Conservation (phyloP, 2,797 vertebrate species). For the Molossus alvarezi region DNA sequence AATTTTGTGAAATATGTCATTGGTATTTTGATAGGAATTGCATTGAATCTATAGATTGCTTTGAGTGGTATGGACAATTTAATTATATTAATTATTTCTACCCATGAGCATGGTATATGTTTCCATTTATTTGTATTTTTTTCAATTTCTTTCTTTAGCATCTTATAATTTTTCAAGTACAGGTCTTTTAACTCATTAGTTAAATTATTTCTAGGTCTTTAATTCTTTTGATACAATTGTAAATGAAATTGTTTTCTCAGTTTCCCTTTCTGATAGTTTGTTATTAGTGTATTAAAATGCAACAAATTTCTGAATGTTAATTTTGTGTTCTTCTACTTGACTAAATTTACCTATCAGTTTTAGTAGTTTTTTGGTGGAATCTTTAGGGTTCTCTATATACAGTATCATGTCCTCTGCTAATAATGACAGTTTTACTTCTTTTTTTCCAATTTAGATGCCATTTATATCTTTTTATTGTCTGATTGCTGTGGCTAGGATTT, state of each 20-base stretch:
- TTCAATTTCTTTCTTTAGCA: neutral
- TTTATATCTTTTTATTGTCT: neutral
- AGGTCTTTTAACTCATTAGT: neutral
- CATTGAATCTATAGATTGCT: neutral
- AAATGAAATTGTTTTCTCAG: neutral
- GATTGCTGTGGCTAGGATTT: neutral
- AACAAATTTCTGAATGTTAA: neutral
- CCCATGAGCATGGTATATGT: neutral
- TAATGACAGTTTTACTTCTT: neutral
- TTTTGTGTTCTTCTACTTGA: neutral
- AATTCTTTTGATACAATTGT: neutral
- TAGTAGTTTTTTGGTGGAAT: neutral
- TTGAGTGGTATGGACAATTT: neutral
- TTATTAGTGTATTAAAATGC: neutral
- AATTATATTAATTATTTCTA: neutral
- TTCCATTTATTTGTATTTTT: neutral
- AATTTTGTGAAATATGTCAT: neutral
- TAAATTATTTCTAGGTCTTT: neutral
- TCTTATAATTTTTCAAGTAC: neutral
- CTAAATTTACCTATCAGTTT: neutral
- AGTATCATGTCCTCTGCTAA: neutral
- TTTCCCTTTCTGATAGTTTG: neutral
- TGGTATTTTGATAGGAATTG: neutral
- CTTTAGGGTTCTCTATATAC: neutral
- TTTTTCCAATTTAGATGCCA: neutral